Base-by-base conservation (phyloP, 2,888 invertebrate species). In the Tachina fera region DNA sequence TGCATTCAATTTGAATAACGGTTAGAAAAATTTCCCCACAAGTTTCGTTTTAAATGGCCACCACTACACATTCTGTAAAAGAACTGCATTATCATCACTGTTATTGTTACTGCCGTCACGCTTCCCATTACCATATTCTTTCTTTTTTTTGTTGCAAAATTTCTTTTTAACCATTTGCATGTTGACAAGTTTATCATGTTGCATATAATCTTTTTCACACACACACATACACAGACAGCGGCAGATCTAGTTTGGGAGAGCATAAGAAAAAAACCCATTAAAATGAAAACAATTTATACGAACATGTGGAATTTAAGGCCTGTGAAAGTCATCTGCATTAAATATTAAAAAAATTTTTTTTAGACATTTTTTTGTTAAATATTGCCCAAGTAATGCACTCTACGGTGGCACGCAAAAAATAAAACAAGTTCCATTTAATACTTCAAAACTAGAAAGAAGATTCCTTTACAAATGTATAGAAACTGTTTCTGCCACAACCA, bases 101-200 rank as follows among this genome's bases (percentile, higher is more conserved):
- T 61, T 53, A 58, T 68, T 16, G 19, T 41, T 49, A 31, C 31
- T 31, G 31, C 31, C 31, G 6, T 16, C 53, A 80, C 43, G 68
- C 68, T 70, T 79, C 45, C 56, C 43, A 79, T 79, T 79, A 63
- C 53, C 47, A 78, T 71, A 51, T 60, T 4, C 22, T 1, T 22
- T 1, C 14, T 39, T 16, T 58, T 13, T 16, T 19, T 45, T 11
- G n/a, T 49, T 67, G 1, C 31, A 4, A 53, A 56, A 70, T 65
- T 79, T 78, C 65, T 58, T 75, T 68, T 67, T 49, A 74, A 43
- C 39, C 65, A 71, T 82, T 79, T 75, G 67, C 78, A 79, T 58
- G 86, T 86, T 86, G 86, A 86, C 86, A 86, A 86, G 76, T 83
- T 86, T 86, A 86, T 86, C 83, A 65, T 58, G 63, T 76, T 79